Base-by-base conservation (phyloP, 2,113 vertebrate genomes). In the Corythornis cristatus region DNA sequence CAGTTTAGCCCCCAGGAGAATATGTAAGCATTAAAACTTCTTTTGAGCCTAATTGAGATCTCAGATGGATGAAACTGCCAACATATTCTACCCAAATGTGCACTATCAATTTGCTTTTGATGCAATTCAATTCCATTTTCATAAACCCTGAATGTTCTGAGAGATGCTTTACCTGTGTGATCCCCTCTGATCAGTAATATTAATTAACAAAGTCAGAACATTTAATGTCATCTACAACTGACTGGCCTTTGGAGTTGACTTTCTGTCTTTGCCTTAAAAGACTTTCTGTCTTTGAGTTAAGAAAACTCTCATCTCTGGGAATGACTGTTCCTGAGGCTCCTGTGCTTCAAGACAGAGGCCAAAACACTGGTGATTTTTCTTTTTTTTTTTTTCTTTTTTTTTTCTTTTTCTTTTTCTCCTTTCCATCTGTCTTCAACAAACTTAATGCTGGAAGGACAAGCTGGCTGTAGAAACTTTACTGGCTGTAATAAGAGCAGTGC, bases 401-500 rank as follows among this genome's bases (percentile, higher is more conserved):
- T n/a, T n/a, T n/a, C n/a, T n/a, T n/a, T 45, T 45, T 23, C 4
- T 23, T 50, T 62, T 76, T 81, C 61, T 81, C 21, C 37, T 81
- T 18, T 56, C 15, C 14, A 26, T 56, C 56, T 79, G 72, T 64
- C n/a, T 84, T 84, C 28, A 58, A 13, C 83, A 46, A 72, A 10
- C 50, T 21, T 33, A 53, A 46, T 50, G 90, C 50, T 5, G 89
- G 67, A 70, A 83, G 66, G 77, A 26, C 5, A 8, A 51, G 48
- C 21, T 68, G 57, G 72, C 62, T 70, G 74, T 23, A 70, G 71
- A 83, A 65, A 40, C 42, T 70, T 16, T 61, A 60, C 82, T 88
- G 83, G 81, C 90, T 93, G 70, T 35, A 79, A 2, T 68, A 79
- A 79, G 66, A 96, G 83, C 74, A 83, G 66, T 84, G 78, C 50